These are phyloP conservation scores for Emys orbicularis DNA, from an alignment of 2,797 vertebrate genomes.

Conservation along the genomic window DNA sequence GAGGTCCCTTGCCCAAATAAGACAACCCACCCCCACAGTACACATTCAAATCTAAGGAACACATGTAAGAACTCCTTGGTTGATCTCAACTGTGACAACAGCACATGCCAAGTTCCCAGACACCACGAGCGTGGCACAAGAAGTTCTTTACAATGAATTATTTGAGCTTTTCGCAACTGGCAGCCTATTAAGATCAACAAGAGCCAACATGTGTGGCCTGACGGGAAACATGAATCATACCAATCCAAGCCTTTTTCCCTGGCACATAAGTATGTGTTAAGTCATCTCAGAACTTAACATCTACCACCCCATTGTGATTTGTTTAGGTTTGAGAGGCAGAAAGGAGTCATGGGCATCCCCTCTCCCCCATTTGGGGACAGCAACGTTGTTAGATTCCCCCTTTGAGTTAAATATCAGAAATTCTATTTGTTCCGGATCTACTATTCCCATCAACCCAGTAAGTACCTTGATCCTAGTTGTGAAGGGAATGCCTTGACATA, in stretches of 20 bases:
- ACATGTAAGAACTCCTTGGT: not conserved
- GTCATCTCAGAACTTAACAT: not conserved
- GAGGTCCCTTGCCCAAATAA: not conserved
- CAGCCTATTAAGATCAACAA: not conserved
- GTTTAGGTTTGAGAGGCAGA: not conserved
- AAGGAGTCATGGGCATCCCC: not conserved
- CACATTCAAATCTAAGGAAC: not conserved
- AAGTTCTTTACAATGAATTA: not conserved
- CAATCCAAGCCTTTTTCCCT: not conserved
- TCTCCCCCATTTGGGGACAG: not conserved
- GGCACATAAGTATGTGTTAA: not conserved
- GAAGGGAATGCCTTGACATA: slow-evolving; percentile 8
- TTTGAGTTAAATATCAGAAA: not conserved
- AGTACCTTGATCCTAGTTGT: not conserved
- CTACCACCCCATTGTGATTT: not conserved
- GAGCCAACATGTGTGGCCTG: not conserved
- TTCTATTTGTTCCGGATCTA: not conserved
- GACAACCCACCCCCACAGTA: not conserved
- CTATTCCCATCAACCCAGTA: not conserved
- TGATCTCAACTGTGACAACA: not conserved
- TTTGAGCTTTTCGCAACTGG: not conserved
- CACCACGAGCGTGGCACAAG: not conserved
- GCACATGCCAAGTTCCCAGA: not conserved
- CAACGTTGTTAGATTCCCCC: not conserved
- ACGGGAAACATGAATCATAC: not conserved